phyloP scores from a whole-genome alignment of 2,113 vertebrate genomes.

The Pachyramphus minor region DNA sequence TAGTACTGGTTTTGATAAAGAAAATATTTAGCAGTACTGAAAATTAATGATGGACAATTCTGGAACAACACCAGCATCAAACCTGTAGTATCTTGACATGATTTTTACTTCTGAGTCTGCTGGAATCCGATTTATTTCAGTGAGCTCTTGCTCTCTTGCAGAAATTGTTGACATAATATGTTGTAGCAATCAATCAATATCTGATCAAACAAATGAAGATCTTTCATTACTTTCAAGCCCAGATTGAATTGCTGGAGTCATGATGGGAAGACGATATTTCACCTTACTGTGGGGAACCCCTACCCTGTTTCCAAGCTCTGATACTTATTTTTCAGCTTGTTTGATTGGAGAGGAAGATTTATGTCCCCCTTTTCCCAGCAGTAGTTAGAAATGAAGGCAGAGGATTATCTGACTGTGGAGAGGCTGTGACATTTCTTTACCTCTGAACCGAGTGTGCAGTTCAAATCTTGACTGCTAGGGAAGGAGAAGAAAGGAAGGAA shows the following conservation, averaged over 20 bases:
- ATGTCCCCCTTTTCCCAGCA: background rate
- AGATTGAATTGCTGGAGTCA: conserved; percentile 35
- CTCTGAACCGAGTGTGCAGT: background rate
- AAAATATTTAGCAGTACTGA: background rate
- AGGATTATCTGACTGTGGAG: background rate
- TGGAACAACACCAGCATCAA: background rate
- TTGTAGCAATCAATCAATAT: conserved; percentile 50
- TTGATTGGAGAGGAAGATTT: background rate
- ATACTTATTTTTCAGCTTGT: background rate
- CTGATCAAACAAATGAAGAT: conserved; percentile 48
- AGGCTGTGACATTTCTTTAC: background rate
- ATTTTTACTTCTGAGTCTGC: background rate
- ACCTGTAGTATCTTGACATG: background rate
- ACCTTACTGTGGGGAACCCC: background rate
- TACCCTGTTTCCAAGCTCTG: background rate
- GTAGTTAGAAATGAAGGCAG: background rate
- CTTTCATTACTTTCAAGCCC: conserved; percentile 50
- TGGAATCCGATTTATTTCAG: conserved; percentile 21
- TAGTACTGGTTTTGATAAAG: background rate
- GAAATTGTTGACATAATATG: conserved; percentile 46
- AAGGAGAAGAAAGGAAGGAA: background rate
- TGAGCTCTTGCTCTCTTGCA: background rate
- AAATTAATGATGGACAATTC: background rate
- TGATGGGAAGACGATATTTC: conserved; percentile 35
- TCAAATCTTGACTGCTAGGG: background rate